Evolutionary conservation across 23 tunicate genomes (phyloP).

Genomic region (Oikopleura dioica): DNA sequence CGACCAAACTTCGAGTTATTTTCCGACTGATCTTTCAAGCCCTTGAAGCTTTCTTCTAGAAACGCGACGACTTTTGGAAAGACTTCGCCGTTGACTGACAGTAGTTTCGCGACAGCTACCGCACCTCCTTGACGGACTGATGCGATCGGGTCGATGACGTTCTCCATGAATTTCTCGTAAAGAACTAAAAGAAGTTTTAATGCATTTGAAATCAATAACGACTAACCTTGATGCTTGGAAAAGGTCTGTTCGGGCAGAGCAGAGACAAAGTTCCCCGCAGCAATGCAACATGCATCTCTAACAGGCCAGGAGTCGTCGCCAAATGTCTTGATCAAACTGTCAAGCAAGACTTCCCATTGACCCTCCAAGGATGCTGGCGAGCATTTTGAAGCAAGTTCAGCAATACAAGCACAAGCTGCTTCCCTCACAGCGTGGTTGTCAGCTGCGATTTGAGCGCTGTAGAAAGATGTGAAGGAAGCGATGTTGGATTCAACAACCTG

Average conservation of each 20-base stretch:
- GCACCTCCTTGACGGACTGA: slow-evolving; percentile 88
- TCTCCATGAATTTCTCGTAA: slow-evolving; percentile 35
- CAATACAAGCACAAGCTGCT: slow-evolving; percentile 93
- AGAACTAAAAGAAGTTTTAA: slow-evolving; percentile 17
- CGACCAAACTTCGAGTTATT: slow-evolving; percentile 29
- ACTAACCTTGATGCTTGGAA: neutral
- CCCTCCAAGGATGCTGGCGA: neutral
- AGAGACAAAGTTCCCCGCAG: slow-evolving; percentile 60
- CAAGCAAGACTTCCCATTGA: slow-evolving; percentile 13
- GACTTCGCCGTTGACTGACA: slow-evolving; percentile 12
- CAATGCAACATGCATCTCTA: slow-evolving; percentile 76
- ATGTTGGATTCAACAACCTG: slow-evolving; percentile 54
- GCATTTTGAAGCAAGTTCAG: slow-evolving; percentile 34
- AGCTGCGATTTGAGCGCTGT: slow-evolving; percentile 37
- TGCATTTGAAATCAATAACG: slow-evolving; percentile 12
- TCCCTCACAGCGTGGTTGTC: slow-evolving; percentile 91
- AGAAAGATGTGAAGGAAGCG: slow-evolving; percentile 28
- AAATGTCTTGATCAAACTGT: slow-evolving; percentile 40
- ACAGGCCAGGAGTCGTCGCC: slow-evolving; percentile 96
- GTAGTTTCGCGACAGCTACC: slow-evolving; percentile 31
- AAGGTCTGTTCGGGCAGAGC: slow-evolving; percentile 14
- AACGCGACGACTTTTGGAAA: slow-evolving; percentile 21
- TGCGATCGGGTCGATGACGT: slow-evolving; percentile 55
- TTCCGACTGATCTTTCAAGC: slow-evolving; percentile 26
- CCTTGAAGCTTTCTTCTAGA: slow-evolving; percentile 27